Evolutionary conservation across 2,113 vertebrate genomes (phyloP).

Genomic region (Catharus minimus): DNA sequence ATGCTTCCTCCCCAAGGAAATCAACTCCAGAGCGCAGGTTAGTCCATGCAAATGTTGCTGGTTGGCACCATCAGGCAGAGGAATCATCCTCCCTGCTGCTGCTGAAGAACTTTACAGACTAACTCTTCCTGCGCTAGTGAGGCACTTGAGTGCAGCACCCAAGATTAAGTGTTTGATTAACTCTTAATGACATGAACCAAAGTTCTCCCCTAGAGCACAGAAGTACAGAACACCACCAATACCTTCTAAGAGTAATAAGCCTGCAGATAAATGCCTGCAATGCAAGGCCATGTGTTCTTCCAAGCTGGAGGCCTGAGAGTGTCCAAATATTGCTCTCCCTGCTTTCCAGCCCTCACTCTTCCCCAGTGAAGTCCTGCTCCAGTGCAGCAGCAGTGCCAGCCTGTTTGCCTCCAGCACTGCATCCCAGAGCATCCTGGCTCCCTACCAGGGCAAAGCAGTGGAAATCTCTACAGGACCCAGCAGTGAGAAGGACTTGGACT

Average conservation of each 20-base stretch:
- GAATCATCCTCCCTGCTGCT: background rate
- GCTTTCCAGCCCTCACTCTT: background rate
- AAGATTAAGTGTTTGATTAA: background rate
- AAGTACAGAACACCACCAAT: background rate
- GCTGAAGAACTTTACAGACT: background rate
- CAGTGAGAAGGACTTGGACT: background rate
- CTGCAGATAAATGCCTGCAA: background rate
- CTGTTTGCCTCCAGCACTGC: background rate
- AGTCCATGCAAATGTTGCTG: rapidly evolving
- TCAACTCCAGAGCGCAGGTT: background rate
- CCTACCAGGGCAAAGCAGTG: background rate
- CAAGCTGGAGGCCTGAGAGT: background rate
- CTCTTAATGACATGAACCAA: background rate
- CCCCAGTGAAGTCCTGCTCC: background rate
- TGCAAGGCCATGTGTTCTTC: background rate
- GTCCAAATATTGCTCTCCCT: background rate
- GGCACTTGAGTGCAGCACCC: background rate
- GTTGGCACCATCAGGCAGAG: rapidly evolving
- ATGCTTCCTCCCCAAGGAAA: rapidly evolving
- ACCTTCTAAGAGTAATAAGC: background rate
- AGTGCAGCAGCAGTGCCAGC: background rate
- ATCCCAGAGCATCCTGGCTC: rapidly evolving
- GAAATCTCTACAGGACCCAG: background rate
- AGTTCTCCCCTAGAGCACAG: background rate
- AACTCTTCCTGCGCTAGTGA: background rate